Base-by-base conservation (phyloP, 2,888 invertebrate genomes). In the Drosophila aldrichi region DNA sequence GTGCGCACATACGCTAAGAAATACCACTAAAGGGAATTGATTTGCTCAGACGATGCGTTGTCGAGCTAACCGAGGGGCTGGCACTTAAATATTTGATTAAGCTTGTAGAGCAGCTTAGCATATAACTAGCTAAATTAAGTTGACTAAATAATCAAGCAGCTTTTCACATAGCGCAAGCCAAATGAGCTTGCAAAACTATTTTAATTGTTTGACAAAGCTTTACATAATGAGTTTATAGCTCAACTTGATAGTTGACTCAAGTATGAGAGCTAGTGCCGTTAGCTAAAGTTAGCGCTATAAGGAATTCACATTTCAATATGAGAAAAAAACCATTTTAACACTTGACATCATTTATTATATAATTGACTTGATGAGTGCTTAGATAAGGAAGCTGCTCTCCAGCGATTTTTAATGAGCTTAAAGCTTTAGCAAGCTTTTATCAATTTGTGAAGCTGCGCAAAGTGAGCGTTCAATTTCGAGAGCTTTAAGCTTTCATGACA, bases 21-120 rank as follows among this genome's bases (percentile, higher is more conserved):
- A 78, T 73, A 74, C 79, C 85, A 90, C 90, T 89, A 80, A 88
- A 89, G 88, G 83, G 88, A 90, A 91, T 91, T 91, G 91, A 91
- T 91, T 91, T 88, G 69, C 78, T 58, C 72, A 77, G 49, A 60
- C 58, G 65, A 66, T 59, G 52, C 32, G 38, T 60, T 70, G 48
- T 16, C 44, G 43, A 22, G 56, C 12, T 8, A 44, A 10, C 34
- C 34, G 9, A 16, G 43, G 22, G 10, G 16, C n/a, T 32, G 66
- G 25, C 36, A 65, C 52, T 65, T 65, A 65, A 65, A 66, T 51
- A 52, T 65, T 65, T 65, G 44, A 65, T 65, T 52, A 44, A 46
- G 43, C 43, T 12, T 44, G 49, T 20, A 2, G 29, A 65, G n/a
- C 36, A 34, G 34, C 64, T 40, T 40, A 14, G 48, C 29, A 41